phyloP scores from a whole-genome alignment of 1,140 invertebrate species.

The Asobara japonica region DNA sequence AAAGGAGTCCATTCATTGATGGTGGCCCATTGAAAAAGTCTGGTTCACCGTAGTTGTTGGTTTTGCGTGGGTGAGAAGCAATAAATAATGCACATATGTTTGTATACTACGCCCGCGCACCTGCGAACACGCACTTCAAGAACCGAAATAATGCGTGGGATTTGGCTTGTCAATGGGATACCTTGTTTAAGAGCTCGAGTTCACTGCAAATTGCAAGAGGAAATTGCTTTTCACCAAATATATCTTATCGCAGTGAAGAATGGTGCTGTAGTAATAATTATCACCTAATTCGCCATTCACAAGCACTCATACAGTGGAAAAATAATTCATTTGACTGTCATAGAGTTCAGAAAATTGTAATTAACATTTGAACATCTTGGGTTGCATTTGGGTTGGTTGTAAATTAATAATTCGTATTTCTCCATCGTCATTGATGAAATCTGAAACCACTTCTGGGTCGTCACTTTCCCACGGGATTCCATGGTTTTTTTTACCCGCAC shows the following conservation, averaged over 20 bases:
- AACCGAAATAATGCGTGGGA: background rate
- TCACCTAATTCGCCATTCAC: too few relatives aligned
- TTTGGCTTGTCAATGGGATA: background rate
- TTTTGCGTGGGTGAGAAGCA: slow-evolving; percentile 40
- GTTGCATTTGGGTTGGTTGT: background rate
- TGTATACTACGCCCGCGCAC: slow-evolving; percentile 30
- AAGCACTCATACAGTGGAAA: too few relatives aligned
- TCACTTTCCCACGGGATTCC: slow-evolving; percentile 33
- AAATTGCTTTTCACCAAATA: too few relatives aligned
- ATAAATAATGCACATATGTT: slow-evolving; percentile 39
- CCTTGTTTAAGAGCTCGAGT: background rate
- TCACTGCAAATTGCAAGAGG: too few relatives aligned
- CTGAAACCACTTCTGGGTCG: slow-evolving; percentile 24
- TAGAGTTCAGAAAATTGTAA: too few relatives aligned
- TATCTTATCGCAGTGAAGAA: too few relatives aligned
- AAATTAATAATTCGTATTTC: background rate
- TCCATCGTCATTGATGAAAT: background rate
- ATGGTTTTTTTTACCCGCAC: slow-evolving; percentile 14
- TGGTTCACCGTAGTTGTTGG: slow-evolving; percentile 32
- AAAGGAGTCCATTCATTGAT: slow-evolving; percentile 40
- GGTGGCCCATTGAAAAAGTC: slow-evolving; percentile 44
- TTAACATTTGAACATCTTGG: background rate
- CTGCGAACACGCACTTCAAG: background rate
- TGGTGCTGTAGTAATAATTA: too few relatives aligned
- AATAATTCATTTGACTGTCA: too few relatives aligned